These are phyloP conservation scores for Porites rus DNA, from an alignment of 92 coral and sea anemone species.

Conservation along the genomic window DNA sequence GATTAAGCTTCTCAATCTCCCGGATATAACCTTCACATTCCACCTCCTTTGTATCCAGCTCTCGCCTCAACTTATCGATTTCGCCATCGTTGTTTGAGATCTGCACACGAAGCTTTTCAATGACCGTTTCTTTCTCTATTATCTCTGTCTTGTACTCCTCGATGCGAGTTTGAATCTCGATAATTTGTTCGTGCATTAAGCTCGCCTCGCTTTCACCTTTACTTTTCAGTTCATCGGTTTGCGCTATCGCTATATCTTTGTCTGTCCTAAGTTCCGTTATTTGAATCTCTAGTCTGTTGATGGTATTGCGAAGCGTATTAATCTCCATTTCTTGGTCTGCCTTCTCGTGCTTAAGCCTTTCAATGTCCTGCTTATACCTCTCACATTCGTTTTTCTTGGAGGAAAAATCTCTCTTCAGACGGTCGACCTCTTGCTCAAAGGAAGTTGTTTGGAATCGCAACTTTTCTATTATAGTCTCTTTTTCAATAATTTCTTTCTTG, in stretches of 20 bases:
- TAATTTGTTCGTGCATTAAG: conserved; percentile 81
- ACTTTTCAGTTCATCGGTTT: conserved; percentile 76
- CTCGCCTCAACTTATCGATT: conserved; percentile 83
- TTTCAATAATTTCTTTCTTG: conserved; percentile 82
- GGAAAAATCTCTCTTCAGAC: conserved; percentile 80
- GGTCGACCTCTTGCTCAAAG: conserved; percentile 82
- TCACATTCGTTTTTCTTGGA: conserved; percentile 85
- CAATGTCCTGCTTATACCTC: conserved; percentile 62
- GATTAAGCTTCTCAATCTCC: conserved; percentile 86
- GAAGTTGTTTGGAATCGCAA: conserved; percentile 79
- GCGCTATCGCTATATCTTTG: conserved; percentile 73
- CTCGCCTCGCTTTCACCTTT: conserved; percentile 82
- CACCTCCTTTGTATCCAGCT: conserved; percentile 80
- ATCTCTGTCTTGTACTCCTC: conserved; percentile 86
- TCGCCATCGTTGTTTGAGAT: conserved; percentile 83
- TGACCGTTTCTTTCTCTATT: conserved; percentile 88
- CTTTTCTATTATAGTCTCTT: conserved; percentile 87
- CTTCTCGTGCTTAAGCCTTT: conserved; percentile 75
- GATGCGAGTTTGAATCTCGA: conserved; percentile 84
- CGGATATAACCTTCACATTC: conserved; percentile 88
- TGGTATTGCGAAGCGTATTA: conserved; percentile 71
- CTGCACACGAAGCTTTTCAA: conserved; percentile 77
- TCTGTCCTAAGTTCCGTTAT: conserved; percentile 81
- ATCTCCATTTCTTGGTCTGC: conserved; percentile 82
- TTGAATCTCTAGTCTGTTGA: conserved; percentile 81